A percentile compares a stretch with the other conserved stretches of the same genome.
Conservation (phyloP, 2,888 invertebrate genomes). For the Sclerodermus sp. region DNA sequence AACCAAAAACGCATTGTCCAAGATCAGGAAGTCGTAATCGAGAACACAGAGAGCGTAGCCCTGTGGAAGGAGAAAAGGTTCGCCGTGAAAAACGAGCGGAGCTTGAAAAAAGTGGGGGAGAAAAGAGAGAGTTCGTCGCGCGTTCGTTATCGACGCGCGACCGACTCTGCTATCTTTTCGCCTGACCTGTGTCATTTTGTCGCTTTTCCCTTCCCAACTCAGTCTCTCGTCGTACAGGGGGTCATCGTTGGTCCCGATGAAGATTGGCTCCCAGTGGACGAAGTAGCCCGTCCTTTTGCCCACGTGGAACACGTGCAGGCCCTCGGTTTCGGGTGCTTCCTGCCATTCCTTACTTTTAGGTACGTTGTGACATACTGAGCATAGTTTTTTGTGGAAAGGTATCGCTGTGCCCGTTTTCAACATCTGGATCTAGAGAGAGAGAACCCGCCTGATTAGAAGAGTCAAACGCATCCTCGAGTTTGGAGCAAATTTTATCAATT, state of each 20-base stretch:
- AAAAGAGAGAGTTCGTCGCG: no score
- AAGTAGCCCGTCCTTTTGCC: slow-evolving; percentile 79
- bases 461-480: no score
- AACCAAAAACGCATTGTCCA: slow-evolving; percentile 90
- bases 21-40: slow-evolving; percentile 89
- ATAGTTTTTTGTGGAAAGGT: slow-evolving; percentile 89
- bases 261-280: slow-evolving; percentile 91
- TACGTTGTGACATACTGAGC: slow-evolving; percentile 85
- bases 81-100: no score
- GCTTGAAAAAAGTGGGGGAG: no score
- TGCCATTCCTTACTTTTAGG: slow-evolving; percentile 86
- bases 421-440: slow-evolving; percentile 67
- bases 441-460: no score
- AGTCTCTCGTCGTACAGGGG: slow-evolving; percentile 89
- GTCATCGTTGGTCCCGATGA: slow-evolving; percentile 85
- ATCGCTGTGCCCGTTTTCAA: slow-evolving; percentile 77
- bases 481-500: no score
- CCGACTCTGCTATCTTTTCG: no score
- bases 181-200: slow-evolving; percentile 92
- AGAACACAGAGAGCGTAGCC: slow-evolving; percentile 87
- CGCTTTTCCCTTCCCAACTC: slow-evolving; percentile 93
- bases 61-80: no score
- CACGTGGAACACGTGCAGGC: slow-evolving; percentile 79
- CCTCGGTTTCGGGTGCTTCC: slow-evolving; percentile 69
- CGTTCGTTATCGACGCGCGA: no score